Evolutionary conservation across 2,888 invertebrate genomes (phyloP), one percentile per base, ranked within the genome.

Genomic region (Hofmannophila pseudospretella): DNA sequence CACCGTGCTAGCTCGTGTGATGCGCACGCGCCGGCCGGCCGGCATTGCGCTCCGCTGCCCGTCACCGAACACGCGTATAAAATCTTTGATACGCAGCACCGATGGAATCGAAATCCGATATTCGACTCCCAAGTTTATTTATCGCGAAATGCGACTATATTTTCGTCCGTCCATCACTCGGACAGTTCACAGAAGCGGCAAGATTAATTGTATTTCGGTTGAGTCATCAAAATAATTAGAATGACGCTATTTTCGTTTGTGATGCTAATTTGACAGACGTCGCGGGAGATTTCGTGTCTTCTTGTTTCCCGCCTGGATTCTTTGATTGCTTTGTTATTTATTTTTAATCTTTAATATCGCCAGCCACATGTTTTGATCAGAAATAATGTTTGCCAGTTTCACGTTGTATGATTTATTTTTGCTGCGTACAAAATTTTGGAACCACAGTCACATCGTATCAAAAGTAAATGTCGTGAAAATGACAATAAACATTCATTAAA

Each of bases 151-250:
- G 73, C 81, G 84, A 82, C 80, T 76, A 78, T 84, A 84, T 84
- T 85, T 82, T 75, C 72, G 84, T 76, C 80, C 84, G 82, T 82
- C 81, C 79, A 74, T 84, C 85, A 82, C 64, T 78, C 63, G 63
- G 84, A 86, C 85, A 86, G 85, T 85, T 86, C 85, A 84, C 79
- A 80, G 85, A 84, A 85, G 69, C 75, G 68, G 75, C 76, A 80
- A 86, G 85, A 86, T 86, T 86, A 84, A 86, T 86, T 86, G 86
- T 86, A 84, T 85, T 84, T 80, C 82, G 71, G 76, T 84, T 85
- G 86, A 86, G 79, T 85, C 85, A 86, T 85, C 86, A 85, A 85
- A 85, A 86, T 86, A 86, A 86, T 86, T 85, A 85, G 85, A 85
- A 86, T 85, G 79, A 81, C 79, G 85, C 84, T 86, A 86, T 86